Evolutionary conservation across 2,888 invertebrate species (phyloP).

Genomic region (Phyllotreta striolata): DNA sequence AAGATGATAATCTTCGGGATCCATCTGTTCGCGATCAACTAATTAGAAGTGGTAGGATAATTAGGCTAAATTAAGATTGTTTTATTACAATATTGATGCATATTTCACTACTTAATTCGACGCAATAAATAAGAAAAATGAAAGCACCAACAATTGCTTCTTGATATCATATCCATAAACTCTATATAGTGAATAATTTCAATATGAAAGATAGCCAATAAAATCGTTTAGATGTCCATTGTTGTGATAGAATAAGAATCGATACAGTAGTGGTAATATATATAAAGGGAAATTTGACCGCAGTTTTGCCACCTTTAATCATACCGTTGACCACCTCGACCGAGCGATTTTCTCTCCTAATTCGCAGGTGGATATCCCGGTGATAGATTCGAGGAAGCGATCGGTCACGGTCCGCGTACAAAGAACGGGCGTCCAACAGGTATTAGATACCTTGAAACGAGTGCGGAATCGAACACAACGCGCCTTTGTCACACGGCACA

Average conservation of each 20-base stretch:
- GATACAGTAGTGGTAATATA: too few species aligned
- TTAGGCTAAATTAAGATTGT: conserved; percentile 9
- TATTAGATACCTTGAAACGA: conserved; percentile 42
- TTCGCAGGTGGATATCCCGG: conserved; percentile 45
- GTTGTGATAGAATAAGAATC: too few species aligned
- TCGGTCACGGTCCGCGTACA: conserved; percentile 41
- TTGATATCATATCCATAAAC: too few species aligned
- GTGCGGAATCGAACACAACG: conserved; percentile 45
- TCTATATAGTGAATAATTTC: too few species aligned
- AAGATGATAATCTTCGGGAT: conserved; percentile 14
- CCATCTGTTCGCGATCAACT: conserved; percentile 7
- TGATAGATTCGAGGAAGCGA: conserved; percentile 47
- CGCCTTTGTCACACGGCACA: conserved; percentile 34
- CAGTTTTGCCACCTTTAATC: conserved; percentile 20
- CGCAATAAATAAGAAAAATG: too few species aligned
- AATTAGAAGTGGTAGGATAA: conserved; percentile 16
- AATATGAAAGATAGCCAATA: too few species aligned
- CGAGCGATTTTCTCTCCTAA: conserved; percentile 33
- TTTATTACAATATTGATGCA: not conserved
- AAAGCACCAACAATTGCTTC: too few species aligned
- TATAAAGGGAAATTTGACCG: conserved; percentile 6
- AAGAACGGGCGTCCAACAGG: conserved; percentile 41
- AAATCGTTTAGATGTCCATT: too few species aligned
- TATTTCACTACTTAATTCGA: too few species aligned
- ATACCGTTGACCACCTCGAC: conserved; percentile 17